These are phyloP conservation scores for Galerucella pusilla DNA, from an alignment of 2,888 invertebrate species.

Conservation along the genomic window DNA sequence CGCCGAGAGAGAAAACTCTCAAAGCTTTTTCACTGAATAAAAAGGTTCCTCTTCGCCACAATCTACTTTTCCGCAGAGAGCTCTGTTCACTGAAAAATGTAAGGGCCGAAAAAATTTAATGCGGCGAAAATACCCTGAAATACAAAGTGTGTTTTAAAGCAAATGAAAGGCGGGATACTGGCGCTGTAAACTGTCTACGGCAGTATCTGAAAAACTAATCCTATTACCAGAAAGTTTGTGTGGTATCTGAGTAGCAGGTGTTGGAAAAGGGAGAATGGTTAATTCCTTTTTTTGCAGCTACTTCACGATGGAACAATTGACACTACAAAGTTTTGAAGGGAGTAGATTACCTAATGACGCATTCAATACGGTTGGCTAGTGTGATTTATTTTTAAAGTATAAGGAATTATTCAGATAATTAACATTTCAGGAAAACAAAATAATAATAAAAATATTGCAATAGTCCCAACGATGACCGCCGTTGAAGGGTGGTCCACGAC, in stretches of 20 bases:
- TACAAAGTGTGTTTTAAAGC: constrained; percentile 34
- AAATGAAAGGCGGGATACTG: background rate
- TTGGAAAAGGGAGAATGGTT: constrained; percentile 14
- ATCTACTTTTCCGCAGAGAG: constrained; percentile 26
- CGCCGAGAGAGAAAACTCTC: constrained; percentile 27
- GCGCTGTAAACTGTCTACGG: constrained; percentile 14
- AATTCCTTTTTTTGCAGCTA: constrained; percentile 11
- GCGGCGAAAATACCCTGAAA: constrained; percentile 33
- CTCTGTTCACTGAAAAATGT: constrained; percentile 28
- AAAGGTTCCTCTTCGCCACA: constrained; percentile 29
- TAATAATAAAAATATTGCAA: no score
- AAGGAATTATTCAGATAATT: no score
- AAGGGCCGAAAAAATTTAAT: constrained; percentile 31
- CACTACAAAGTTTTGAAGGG: constrained; percentile 4
- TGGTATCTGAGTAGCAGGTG: constrained; percentile 12
- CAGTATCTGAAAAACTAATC: constrained; percentile 35
- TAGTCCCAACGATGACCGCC: no score
- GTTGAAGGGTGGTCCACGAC: no score
- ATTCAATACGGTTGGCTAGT: no score
- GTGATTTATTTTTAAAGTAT: no score
- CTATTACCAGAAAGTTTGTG: constrained; percentile 31
- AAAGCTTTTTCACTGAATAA: constrained; percentile 32
- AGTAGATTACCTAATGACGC: background rate
- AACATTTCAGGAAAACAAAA: no score
- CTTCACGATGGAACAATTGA: constrained; percentile 20